phyloP scores from a whole-genome alignment of 2,797 vertebrate species.

The Odontamblyopus rebecca region DNA sequence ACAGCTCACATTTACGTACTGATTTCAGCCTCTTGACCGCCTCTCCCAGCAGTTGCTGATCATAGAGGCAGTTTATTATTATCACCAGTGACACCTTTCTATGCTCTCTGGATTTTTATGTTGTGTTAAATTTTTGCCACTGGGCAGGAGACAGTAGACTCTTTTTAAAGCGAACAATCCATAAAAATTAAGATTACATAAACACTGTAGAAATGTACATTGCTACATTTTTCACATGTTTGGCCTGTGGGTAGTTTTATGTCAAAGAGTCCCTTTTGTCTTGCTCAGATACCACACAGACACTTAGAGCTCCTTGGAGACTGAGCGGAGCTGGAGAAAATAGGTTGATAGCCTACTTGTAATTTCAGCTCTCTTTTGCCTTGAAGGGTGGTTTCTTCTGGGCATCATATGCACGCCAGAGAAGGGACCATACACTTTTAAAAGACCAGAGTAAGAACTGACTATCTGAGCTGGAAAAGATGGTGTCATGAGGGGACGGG shows the following conservation, averaged over 20 bases:
- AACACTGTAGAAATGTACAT: slow-evolving; percentile 1
- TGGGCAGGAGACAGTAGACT: too few relatives aligned
- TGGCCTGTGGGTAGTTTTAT: slow-evolving; percentile 29
- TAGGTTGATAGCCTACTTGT: slow-evolving; percentile 41
- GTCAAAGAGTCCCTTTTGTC: slow-evolving; percentile 25
- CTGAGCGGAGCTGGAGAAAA: slow-evolving; percentile 28
- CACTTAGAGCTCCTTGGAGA: slow-evolving; percentile 26
- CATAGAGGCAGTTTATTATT: background rate
- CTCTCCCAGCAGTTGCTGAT: background rate
- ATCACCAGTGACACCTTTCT: slow-evolving; percentile 1
- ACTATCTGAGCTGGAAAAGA: slow-evolving; percentile 22
- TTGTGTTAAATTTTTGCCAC: background rate
- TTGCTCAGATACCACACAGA: slow-evolving; percentile 24
- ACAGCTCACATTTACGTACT: background rate
- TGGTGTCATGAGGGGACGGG: slow-evolving; percentile 53
- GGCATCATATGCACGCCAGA: slow-evolving; percentile 12
- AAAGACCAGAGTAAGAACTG: slow-evolving; percentile 18
- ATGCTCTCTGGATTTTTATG: slow-evolving; percentile 1
- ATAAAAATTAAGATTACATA: slow-evolving; percentile 7
- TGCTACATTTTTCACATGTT: slow-evolving; percentile 24
- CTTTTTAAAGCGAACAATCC: background rate
- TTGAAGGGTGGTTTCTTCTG: slow-evolving; percentile 23
- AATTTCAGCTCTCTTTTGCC: slow-evolving; percentile 31
- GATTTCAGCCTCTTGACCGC: background rate
- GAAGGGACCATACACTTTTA: slow-evolving; percentile 4